Evolutionary conservation across 2,113 vertebrate genomes (phyloP).

Genomic region (Nothoprocta pentlandii): DNA sequence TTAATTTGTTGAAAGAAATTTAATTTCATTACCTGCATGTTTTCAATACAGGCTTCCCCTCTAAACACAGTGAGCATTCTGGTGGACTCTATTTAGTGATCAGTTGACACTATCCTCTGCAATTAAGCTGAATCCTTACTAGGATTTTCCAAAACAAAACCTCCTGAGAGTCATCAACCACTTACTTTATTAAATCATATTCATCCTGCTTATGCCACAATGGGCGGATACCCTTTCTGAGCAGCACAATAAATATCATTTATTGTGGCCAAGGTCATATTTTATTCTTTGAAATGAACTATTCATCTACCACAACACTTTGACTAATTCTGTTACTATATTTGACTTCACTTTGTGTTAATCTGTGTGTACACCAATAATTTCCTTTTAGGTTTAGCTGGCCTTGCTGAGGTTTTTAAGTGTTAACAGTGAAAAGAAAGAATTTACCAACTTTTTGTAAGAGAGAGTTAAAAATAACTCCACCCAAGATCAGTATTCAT

Average conservation of each 20-base stretch:
- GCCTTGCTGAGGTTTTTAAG: background rate
- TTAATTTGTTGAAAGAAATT: background rate
- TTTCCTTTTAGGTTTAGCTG: background rate
- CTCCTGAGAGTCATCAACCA: background rate
- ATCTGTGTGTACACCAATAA: background rate
- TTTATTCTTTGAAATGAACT: constrained; percentile 23
- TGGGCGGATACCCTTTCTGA: background rate
- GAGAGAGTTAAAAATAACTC: background rate
- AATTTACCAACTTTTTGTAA: background rate
- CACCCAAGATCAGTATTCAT: background rate
- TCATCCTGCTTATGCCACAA: background rate
- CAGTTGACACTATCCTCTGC: background rate
- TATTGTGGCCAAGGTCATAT: background rate
- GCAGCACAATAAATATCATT: background rate
- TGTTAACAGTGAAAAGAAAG: background rate
- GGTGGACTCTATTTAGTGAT: background rate
- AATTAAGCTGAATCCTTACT: constrained; percentile 27
- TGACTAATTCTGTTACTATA: background rate
- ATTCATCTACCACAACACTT: background rate
- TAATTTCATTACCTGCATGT: background rate
- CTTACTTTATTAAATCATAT: background rate
- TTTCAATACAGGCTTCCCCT: background rate
- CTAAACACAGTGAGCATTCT: background rate
- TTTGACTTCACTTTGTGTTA: background rate
- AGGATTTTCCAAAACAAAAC: background rate